phyloP scores from a whole-genome alignment of 2,888 invertebrate genomes.

The Plemyria rubiginata region DNA sequence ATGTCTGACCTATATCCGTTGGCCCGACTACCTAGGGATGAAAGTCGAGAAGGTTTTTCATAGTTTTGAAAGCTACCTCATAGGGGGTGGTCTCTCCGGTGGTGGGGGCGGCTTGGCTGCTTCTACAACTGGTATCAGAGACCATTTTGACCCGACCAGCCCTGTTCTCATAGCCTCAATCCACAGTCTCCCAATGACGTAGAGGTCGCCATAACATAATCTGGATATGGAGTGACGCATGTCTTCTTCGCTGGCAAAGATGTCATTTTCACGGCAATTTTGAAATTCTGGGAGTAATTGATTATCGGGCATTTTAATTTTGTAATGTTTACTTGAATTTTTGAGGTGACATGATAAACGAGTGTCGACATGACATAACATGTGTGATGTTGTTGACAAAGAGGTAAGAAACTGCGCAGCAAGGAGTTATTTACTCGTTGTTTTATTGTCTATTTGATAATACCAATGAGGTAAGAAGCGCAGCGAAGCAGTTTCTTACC shows the following conservation, averaged over 20 bases:
- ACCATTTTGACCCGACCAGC: constrained; percentile 57
- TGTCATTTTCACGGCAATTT: constrained; percentile 3
- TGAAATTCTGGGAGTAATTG: constrained; percentile 4
- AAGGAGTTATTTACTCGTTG: too few relatives aligned
- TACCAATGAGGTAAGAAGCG: too few relatives aligned
- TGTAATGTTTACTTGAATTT: constrained; percentile 47
- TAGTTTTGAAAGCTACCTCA: constrained; percentile 46
- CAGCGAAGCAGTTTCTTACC: too few relatives aligned
- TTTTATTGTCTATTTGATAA: too few relatives aligned
- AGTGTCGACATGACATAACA: too few relatives aligned
- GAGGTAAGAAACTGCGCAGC: background rate
- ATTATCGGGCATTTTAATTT: constrained; percentile 23
- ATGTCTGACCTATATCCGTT: too few relatives aligned
- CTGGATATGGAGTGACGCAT: constrained; percentile 7
- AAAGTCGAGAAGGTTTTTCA: too few relatives aligned
- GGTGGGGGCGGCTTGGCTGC: constrained; percentile 44
- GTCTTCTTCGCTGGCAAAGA: constrained; percentile 4
- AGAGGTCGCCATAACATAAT: constrained; percentile 55
- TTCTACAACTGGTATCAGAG: constrained; percentile 56
- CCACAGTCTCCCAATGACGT: constrained; percentile 60
- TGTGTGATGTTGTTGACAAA: background rate
- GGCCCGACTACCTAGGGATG: too few relatives aligned
- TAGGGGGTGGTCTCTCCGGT: constrained; percentile 60
- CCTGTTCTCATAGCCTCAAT: constrained; percentile 51
- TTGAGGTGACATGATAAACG: constrained; percentile 25